A percentile compares a stretch with the other conserved stretches of the same genome.
Evolutionary conservation across 2,888 invertebrate genomes (phyloP).

Genomic region (Hydriomena furcata): DNA sequence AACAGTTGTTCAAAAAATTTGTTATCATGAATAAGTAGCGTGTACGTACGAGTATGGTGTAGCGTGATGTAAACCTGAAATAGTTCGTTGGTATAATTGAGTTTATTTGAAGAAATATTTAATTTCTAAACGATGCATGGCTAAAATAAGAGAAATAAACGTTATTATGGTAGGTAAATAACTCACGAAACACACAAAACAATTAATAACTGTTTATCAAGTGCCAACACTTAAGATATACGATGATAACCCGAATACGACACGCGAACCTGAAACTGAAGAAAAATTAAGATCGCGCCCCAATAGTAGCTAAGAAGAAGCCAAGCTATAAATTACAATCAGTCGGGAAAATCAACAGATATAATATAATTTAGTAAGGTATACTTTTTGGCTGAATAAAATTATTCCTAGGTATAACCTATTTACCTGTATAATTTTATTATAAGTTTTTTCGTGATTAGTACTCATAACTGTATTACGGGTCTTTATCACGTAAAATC

Average conservation of each 20-base stretch:
- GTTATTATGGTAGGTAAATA: slow-evolving; percentile 24
- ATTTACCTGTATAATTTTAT: no score
- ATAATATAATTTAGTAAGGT: not conserved
- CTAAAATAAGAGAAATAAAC: slow-evolving; percentile 13
- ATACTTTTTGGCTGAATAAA: no score
- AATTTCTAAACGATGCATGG: slow-evolving; percentile 9
- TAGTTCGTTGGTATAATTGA: not conserved
- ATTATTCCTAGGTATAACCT: no score
- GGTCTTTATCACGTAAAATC: no score
- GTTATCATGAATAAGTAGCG: slow-evolving; percentile 16
- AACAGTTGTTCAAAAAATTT: slow-evolving; percentile 4
- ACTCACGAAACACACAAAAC: slow-evolving; percentile 38
- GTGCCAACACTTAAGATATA: slow-evolving; percentile 53
- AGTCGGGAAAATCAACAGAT: no score
- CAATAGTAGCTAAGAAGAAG: not conserved
- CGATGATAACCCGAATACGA: slow-evolving; percentile 40
- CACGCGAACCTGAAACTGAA: slow-evolving; percentile 45
- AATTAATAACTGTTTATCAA: slow-evolving; percentile 47
- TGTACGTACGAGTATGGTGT: slow-evolving; percentile 4
- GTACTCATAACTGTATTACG: no score
- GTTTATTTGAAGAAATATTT: not conserved
- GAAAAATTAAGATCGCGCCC: slow-evolving; percentile 20
- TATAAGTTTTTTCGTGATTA: no score
- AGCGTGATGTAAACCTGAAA: slow-evolving; percentile 15
- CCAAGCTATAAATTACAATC: not conserved